A percentile compares a stretch with the other conserved stretches of the same genome.
Conservation (phyloP, 2,113 vertebrate genomes). For the Brienomyrus brachyistius region DNA sequence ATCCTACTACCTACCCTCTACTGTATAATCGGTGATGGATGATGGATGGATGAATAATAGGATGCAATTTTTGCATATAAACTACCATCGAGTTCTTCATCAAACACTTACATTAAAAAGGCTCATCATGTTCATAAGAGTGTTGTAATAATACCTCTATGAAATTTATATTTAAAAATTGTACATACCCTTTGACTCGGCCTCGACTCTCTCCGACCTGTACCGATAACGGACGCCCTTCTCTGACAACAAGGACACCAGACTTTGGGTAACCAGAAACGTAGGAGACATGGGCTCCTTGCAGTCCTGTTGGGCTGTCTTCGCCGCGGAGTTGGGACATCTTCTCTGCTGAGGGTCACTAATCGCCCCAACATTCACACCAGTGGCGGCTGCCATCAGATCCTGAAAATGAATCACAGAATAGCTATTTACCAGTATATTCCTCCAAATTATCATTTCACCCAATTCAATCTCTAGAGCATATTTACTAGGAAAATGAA, state of each 20-base stretch:
- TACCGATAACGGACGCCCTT: conserved; percentile 52
- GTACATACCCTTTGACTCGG: conserved; percentile 49
- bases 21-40: not conserved
- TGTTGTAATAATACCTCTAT: not conserved
- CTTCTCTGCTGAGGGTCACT: conserved; percentile 52
- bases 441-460: not conserved
- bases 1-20: not conserved
- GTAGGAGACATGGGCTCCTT: conserved; percentile 47
- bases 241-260: conserved; percentile 65
- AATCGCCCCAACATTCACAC: conserved; percentile 52
- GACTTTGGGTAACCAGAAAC: conserved; percentile 67
- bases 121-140: not conserved
- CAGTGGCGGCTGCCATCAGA: conserved; percentile 65
- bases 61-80: not conserved
- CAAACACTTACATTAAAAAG: not conserved
- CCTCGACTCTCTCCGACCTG: conserved; percentile 43
- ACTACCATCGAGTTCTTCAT: not conserved
- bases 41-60: not conserved
- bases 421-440: not conserved
- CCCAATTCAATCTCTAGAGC: not conserved
- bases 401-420: conserved; percentile 45
- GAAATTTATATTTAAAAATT: not conserved
- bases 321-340: conserved; percentile 38
- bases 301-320: conserved; percentile 39
- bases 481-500: not conserved